Percentiles rank a stretch among this genome's conserved stretches.
phyloP scores from a whole-genome alignment of 2,888 invertebrate species.

The Ellobium chinense region DNA sequence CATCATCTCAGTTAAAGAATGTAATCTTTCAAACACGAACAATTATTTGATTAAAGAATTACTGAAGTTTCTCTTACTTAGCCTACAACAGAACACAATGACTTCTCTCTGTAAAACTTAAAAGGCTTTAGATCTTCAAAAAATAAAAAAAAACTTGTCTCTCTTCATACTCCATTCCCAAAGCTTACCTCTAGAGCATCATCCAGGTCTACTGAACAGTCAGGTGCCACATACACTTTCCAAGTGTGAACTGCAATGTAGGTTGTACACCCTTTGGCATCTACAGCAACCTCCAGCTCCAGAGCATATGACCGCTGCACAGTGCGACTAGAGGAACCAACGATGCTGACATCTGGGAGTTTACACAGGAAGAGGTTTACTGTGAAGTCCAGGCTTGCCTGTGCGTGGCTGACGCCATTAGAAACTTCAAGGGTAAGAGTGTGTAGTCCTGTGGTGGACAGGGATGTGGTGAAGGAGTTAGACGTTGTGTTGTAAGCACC shows the following conservation, averaged over 20 bases:
- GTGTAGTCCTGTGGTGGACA: not conserved
- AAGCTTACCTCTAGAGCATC: not conserved
- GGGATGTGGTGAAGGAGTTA: not conserved
- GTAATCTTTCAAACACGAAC: too few relatives aligned
- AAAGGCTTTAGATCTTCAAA: too few relatives aligned
- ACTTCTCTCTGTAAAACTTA: too few relatives aligned
- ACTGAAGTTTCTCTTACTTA: too few relatives aligned
- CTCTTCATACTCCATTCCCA: too few relatives aligned
- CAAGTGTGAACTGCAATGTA: constrained; percentile 61
- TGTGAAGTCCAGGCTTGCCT: constrained; percentile 45
- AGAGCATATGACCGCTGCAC: constrained; percentile 50
- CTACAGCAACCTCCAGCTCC: constrained; percentile 57
- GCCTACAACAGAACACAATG: too few relatives aligned
- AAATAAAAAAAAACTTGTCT: too few relatives aligned
- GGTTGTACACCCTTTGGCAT: constrained; percentile 54
- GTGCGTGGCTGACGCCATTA: constrained; percentile 36
- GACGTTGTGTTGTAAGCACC: not conserved
- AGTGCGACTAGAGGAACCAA: constrained; percentile 49
- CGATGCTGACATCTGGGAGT: constrained; percentile 54
- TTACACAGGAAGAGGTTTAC: constrained; percentile 59
- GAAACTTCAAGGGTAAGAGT: constrained; percentile 14
- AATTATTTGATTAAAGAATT: too few relatives aligned
- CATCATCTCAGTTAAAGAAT: too few relatives aligned
- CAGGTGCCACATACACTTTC: constrained; percentile 52
- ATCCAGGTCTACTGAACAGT: constrained; percentile 42